Percentiles rank a stretch among this genome's conserved stretches.
phyloP scores from a whole-genome alignment of 1,140 invertebrate genomes.

The Ruditapes philippinarum region DNA sequence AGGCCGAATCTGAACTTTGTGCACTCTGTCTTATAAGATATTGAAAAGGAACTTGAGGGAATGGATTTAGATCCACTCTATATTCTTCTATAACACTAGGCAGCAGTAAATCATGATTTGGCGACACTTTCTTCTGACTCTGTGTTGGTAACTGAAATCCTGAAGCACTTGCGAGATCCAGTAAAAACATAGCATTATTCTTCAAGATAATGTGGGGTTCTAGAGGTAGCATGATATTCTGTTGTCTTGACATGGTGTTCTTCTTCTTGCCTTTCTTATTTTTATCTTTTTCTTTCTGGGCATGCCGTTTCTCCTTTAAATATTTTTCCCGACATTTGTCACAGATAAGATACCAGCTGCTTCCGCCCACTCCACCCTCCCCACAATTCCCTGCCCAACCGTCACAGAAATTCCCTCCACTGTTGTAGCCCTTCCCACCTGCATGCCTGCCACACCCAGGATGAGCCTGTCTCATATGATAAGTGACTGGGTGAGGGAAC shows the following conservation, averaged over 20 bases:
- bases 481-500: slow-evolving; percentile 93
- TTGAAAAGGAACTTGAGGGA: slow-evolving; percentile 84
- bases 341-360: slow-evolving; percentile 97
- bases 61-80: slow-evolving; percentile 81
- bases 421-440: slow-evolving; percentile 96
- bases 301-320: slow-evolving; percentile 88
- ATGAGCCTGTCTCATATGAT: slow-evolving; percentile 96
- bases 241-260: slow-evolving; percentile 77
- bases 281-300: slow-evolving; percentile 85
- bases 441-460: slow-evolving; percentile 95
- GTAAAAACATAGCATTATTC: slow-evolving; percentile 97
- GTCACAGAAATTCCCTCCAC: slow-evolving; percentile 93
- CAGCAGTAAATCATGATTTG: slow-evolving; percentile 87
- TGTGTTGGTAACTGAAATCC: slow-evolving; percentile 84
- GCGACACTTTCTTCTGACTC: slow-evolving; percentile 77
- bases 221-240: slow-evolving; percentile 79
- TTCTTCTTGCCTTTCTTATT: slow-evolving; percentile 85
- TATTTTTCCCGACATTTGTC: slow-evolving; percentile 95
- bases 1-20: slow-evolving; percentile 84
- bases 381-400: slow-evolving; percentile 96
- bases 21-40: slow-evolving; percentile 83
- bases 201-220: slow-evolving; percentile 94
- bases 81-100: slow-evolving; percentile 84
- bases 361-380: slow-evolving; percentile 93
- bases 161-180: slow-evolving; percentile 94